A percentile compares a stretch with the other conserved stretches of the same genome.
Evolutionary conservation across 2,113 vertebrate genomes (phyloP).

Genomic region (Sphyrna mokarran): DNA sequence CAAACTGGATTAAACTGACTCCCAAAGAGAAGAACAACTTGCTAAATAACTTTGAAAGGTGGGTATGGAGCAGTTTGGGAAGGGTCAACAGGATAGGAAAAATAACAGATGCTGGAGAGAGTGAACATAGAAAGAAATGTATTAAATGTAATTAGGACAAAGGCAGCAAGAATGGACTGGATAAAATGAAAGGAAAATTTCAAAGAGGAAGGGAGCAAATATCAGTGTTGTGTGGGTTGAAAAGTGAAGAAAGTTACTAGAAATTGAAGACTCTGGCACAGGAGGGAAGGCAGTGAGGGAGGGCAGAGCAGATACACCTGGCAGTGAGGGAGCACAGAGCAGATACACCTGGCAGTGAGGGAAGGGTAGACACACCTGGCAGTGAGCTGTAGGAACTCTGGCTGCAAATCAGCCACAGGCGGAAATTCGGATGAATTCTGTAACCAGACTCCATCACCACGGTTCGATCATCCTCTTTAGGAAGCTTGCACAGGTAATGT

Average conservation of each 20-base stretch:
- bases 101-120: neutral
- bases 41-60: too few relatives aligned
- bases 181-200: neutral
- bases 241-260: neutral
- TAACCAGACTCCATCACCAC: neutral
- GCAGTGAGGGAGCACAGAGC: too few relatives aligned
- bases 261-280: neutral
- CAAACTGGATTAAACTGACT: too few relatives aligned
- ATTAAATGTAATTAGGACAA: neutral
- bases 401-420: conserved; percentile 65
- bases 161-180: neutral
- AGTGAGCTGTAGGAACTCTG: conserved; percentile 47
- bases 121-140: neutral
- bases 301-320: too few relatives aligned
- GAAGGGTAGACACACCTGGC: conserved; percentile 42
- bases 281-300: neutral
- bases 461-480: neutral
- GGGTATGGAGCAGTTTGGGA: too few relatives aligned
- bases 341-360: too few relatives aligned
- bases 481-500: neutral
- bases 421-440: conserved; percentile 54
- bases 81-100: too few relatives aligned
- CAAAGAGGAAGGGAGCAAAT: neutral
- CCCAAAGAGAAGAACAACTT: too few relatives aligned
- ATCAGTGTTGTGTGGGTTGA: neutral